These are phyloP conservation scores for Mamestra configurata DNA, from an alignment of 1,140 invertebrate species.

Conservation along the genomic window DNA sequence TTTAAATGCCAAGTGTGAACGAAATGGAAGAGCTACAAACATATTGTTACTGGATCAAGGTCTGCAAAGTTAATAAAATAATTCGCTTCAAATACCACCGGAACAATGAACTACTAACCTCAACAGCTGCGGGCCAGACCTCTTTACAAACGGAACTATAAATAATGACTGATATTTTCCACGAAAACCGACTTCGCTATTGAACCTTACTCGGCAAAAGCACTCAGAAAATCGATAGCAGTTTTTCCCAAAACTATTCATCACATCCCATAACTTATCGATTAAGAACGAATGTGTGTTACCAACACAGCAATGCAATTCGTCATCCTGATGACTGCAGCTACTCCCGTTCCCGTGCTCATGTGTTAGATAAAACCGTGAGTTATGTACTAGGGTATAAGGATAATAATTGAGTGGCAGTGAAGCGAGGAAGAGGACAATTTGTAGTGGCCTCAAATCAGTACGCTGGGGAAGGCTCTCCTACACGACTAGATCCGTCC, in stretches of 20 bases:
- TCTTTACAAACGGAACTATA: constrained; percentile 25
- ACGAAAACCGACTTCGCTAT: constrained; percentile 13
- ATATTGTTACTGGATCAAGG: constrained; percentile 48
- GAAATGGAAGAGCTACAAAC: constrained; percentile 9
- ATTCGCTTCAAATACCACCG: constrained; percentile 33
- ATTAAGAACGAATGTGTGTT: constrained; percentile 46
- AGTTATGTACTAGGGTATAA: constrained; percentile 74
- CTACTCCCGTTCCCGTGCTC: constrained; percentile 73
- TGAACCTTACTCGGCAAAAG: neutral
- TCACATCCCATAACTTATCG: constrained; percentile 28
- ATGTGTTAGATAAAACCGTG: constrained; percentile 67
- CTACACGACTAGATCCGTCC: constrained; percentile 78
- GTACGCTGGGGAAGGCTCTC: constrained; percentile 82
- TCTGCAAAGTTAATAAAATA: constrained; percentile 27
- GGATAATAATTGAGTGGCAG: constrained; percentile 73
- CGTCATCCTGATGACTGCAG: constrained; percentile 72
- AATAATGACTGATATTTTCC: constrained; percentile 22
- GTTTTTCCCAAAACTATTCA: constrained; percentile 24
- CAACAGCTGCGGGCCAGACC: constrained; percentile 11
- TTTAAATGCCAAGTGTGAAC: constrained; percentile 48
- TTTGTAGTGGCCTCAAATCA: constrained; percentile 86
- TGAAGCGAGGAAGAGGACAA: constrained; percentile 80
- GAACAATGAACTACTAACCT: constrained; percentile 42
- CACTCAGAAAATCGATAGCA: constrained; percentile 18
- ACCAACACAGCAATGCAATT: constrained; percentile 56